Evolutionary conservation across 2,797 vertebrate genomes (phyloP).

Genomic region (Strix occidentalis): DNA sequence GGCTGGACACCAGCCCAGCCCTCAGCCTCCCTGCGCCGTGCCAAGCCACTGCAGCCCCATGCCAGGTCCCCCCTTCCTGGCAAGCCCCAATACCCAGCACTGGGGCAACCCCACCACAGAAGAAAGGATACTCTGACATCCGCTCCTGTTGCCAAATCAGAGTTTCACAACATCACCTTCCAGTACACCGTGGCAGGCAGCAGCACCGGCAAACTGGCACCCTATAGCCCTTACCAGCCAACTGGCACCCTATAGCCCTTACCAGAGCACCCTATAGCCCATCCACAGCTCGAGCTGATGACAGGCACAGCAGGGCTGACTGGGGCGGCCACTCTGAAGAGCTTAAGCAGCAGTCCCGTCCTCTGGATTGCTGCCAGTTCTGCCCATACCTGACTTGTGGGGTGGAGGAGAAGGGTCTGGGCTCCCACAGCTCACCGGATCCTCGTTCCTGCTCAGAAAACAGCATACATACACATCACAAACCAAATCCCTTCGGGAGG

Average conservation of each 20-base stretch:
- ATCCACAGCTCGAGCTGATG: rapidly evolving
- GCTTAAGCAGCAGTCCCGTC: not conserved
- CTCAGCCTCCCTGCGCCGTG: not conserved
- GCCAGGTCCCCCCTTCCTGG: too few species aligned
- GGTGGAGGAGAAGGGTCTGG: not conserved
- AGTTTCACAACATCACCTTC: not conserved
- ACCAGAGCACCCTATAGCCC: not conserved
- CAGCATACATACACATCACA: not conserved
- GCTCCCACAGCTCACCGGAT: not conserved
- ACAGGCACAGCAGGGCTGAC: not conserved
- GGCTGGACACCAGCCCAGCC: not conserved
- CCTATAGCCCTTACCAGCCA: rapidly evolving
- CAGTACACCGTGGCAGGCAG: not conserved
- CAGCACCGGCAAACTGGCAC: rapidly evolving
- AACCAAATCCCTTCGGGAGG: not conserved
- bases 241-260: too few species aligned
- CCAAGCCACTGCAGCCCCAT: not conserved
- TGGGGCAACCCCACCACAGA: not conserved
- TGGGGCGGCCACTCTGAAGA: rapidly evolving
- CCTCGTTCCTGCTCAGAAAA: not conserved
- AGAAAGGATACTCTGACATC: not conserved
- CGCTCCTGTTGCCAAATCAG: not conserved
- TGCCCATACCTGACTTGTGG: not conserved
- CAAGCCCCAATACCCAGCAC: not conserved
- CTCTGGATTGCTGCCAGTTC: not conserved